Evolutionary conservation across 2,888 invertebrate species (phyloP), one percentile per base, ranked within the genome.

Genomic region (Machimus rusticus): DNA sequence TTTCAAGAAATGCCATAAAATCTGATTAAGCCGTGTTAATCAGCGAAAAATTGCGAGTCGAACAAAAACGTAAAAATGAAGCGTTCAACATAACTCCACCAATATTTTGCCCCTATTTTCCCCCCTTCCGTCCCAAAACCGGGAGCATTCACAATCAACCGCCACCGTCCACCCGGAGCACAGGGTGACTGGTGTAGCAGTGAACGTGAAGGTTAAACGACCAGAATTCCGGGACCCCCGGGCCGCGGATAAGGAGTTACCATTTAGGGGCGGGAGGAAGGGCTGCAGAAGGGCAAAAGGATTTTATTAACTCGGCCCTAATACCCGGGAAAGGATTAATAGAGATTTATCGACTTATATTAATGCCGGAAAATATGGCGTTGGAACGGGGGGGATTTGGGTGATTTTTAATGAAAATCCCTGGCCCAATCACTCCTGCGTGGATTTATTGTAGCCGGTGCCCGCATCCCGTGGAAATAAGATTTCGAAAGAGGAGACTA

Each of bases 331-430:
- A 74, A 74, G 85, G 74, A 74, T 85, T 85, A 85, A 85, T 85
- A 85, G 74, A 85, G 85, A 85, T 85, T 85, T 85, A 85, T 85
- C 19, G 85, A 85, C 74, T 85, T 85, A 85, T 74, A 85, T 74
- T 85, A 85, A 85, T 74, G 85, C 46, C 74, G n/a, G 74, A 85
- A 74, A 85, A 85, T 85, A 85, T 85, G 85, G 74, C 19, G 43
- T 43, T 14, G 85, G 43, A 46, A 74, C 31, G 74, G 66, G 23
- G 5, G 57, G 28, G 19, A 9, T 23, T 12, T 23, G 14, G 57
- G 74, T 31, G 74, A 85, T 85, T 46, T 85, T 85, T 85, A 85
- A 85, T 85, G 39, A 85, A 66, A 66, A 66, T 66, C 12, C 28
- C 66, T 23, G 12, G 9, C 14, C 66, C 66, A 66, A 66, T 66